phyloP scores from a whole-genome alignment of 2,113 vertebrate genomes.

The Lycocorax pyrrhopterus region DNA sequence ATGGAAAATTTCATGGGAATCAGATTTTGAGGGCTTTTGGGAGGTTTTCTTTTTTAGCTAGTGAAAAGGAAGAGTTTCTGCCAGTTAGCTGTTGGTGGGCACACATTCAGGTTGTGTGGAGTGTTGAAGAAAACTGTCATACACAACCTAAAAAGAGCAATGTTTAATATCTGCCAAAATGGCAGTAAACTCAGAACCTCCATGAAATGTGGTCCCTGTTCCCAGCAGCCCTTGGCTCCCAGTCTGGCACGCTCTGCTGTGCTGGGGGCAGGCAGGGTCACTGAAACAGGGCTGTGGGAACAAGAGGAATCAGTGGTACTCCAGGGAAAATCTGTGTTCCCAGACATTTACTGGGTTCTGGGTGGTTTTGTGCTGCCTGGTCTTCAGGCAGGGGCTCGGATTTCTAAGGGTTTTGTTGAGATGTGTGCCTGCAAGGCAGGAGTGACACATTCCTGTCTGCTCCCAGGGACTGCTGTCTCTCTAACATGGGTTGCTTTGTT shows the following conservation, averaged over 20 bases:
- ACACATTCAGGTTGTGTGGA: not conserved
- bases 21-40: rapidly evolving
- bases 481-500: rapidly evolving
- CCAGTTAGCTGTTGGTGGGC: not conserved
- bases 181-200: not conserved
- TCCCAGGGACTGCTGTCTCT: not conserved
- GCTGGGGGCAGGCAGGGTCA: not conserved
- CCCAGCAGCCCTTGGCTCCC: not conserved
- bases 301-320: not conserved
- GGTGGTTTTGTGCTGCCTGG: not conserved
- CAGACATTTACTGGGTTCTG: not conserved
- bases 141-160: not conserved
- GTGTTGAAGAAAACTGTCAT: not conserved
- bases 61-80: not conserved
- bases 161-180: not conserved
- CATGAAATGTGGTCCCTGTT: not conserved
- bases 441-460: not conserved
- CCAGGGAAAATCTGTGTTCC: not conserved
- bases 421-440: not conserved
- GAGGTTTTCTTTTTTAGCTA: not conserved
- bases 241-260: rapidly evolving
- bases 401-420: not conserved
- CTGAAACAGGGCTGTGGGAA: not conserved
- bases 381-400: not conserved
- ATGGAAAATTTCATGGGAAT: not conserved